Evolutionary conservation across 2,888 invertebrate species (phyloP).

Genomic region (Exocentrus adspersus): DNA sequence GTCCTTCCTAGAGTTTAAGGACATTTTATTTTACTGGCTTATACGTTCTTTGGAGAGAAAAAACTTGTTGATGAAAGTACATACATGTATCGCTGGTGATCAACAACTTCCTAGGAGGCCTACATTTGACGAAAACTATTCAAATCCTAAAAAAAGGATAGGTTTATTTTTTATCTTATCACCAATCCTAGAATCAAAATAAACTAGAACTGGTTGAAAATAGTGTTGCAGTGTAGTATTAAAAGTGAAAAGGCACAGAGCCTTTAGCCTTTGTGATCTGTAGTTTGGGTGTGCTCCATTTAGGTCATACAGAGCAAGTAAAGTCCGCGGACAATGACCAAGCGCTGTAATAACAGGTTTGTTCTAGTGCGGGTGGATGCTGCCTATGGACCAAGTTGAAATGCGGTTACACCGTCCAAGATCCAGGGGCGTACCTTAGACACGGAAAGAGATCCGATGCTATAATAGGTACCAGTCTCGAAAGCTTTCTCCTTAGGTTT

Average conservation of each 20-base stretch:
- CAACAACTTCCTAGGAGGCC: too few relatives aligned
- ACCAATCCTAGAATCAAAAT: neutral
- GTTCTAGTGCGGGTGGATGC: slow-evolving; percentile 60
- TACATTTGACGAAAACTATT: too few relatives aligned
- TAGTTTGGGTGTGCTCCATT: slow-evolving; percentile 60
- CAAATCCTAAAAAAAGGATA: too few relatives aligned
- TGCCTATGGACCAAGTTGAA: slow-evolving; percentile 44
- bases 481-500: too few relatives aligned
- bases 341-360: slow-evolving; percentile 60
- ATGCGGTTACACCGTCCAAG: slow-evolving; percentile 29
- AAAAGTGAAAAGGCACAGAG: slow-evolving; percentile 36
- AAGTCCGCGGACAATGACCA: slow-evolving; percentile 59
- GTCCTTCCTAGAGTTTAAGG: too few relatives aligned
- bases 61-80: too few relatives aligned
- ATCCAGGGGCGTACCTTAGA: neutral
- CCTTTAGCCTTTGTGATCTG: slow-evolving; percentile 48
- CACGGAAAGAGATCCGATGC: too few relatives aligned
- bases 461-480: too few relatives aligned
- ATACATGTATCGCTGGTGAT: too few relatives aligned
- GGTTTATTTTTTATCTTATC: too few relatives aligned
- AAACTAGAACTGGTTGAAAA: neutral
- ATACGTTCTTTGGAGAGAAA: too few relatives aligned
- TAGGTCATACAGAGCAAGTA: slow-evolving; percentile 60
- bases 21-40: too few relatives aligned
- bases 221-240: neutral